Evolutionary conservation across 2,113 vertebrate species (phyloP), one percentile per base, ranked within the genome.

Genomic region (Eulemur macaco): DNA sequence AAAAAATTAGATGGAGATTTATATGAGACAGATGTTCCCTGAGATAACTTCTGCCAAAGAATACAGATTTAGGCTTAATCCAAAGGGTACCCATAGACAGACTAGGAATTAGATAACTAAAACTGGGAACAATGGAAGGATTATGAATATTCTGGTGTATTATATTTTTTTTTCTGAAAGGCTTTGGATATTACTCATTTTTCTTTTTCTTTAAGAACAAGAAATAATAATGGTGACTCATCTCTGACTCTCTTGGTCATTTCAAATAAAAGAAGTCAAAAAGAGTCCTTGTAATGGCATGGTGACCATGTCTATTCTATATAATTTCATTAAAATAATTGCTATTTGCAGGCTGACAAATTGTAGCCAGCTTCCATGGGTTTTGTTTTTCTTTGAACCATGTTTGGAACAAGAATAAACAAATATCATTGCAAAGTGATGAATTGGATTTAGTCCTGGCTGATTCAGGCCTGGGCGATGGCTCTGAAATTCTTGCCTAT

Each of bases 381-480:
- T 83, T 91, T 90, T 95, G 52, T 88, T 94, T 94, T 93, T 74
- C 63, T 91, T 91, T 96, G 78, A 96, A 78, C 15, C 56, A 64
- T 52, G 31, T 84, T 92, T 97, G 58, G 86, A 96, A 95, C 86
- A 95, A 97, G 97, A 96, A 97, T 81, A 96, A 93, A 96, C 64
- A 96, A 94, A 96, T 88, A 89, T 85, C n/a, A 29, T 39, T 63
- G 60, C 76, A 68, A 71, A 95, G 54, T 87, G 52, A 84, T 89
- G 83, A 96, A 82, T 5, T 97, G 66, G 91, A 94, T 96, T 94
- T 94, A 74, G 13, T 89, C 18, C 63, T 93, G 68, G 74, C 83
- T 98, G 98, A 98, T 89, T 97, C 95, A 98, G 91, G 83, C 83
- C 52, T 97, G 95, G 97, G 98, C 80, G 10, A 97, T 69, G 80